phyloP scores from a whole-genome alignment of 2,113 vertebrate species.

The Microtus richardsoni region DNA sequence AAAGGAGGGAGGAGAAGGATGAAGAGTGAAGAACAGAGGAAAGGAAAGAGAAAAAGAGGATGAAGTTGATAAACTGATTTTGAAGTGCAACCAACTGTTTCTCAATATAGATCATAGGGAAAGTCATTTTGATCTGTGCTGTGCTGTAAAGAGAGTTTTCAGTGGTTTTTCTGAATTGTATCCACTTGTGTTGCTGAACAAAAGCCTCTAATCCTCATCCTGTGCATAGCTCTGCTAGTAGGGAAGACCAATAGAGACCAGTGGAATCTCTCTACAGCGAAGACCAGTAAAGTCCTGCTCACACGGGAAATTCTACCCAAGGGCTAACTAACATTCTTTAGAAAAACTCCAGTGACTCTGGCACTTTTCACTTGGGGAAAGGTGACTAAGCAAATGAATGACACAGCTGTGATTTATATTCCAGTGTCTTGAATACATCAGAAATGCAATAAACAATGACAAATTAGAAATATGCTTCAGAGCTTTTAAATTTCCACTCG shows the following conservation, averaged over 20 bases:
- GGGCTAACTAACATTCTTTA: not conserved
- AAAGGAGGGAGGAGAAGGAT: not conserved
- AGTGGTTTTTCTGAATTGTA: conserved; percentile 52
- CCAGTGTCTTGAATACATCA: conserved; percentile 11
- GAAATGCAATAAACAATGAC: conserved; percentile 6
- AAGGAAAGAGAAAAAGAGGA: not conserved
- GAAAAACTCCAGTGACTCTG: not conserved
- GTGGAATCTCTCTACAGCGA: not conserved
- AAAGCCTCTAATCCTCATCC: not conserved
- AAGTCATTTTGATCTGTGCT: conserved; percentile 16
- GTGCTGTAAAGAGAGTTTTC: not conserved
- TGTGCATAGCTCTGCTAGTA: not conserved
- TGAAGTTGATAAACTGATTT: not conserved
- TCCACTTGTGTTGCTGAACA: not conserved
- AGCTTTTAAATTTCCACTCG: conserved; percentile 19
- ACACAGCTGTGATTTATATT: not conserved
- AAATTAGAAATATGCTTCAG: conserved; percentile 23
- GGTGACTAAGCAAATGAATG: not conserved
- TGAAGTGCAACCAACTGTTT: not conserved
- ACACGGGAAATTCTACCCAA: not conserved
- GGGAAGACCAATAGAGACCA: not conserved
- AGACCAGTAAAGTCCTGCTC: not conserved
- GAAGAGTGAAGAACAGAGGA: not conserved
- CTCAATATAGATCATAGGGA: not conserved
- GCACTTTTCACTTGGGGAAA: not conserved